Evolutionary conservation across 2,888 invertebrate genomes (phyloP).

Genomic region (Dynastes hyllus): DNA sequence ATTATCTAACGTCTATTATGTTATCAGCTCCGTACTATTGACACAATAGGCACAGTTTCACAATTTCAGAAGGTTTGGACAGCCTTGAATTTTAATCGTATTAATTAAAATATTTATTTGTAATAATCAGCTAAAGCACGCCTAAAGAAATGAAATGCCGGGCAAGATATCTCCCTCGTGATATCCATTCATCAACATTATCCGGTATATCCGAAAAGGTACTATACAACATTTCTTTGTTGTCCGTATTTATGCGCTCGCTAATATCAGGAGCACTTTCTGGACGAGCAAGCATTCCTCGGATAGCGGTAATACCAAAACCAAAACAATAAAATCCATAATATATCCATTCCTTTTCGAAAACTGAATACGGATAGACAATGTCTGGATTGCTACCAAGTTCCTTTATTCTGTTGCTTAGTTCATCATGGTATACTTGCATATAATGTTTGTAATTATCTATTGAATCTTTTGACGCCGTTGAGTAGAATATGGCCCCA

Average conservation of each 20-base stretch:
- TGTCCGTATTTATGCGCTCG: background rate
- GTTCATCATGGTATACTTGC: constrained; percentile 14
- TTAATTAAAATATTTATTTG: no score
- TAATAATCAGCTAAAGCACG: background rate
- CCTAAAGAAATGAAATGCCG: constrained; percentile 10
- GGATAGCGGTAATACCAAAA: background rate
- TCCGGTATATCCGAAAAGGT: background rate
- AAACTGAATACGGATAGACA: constrained; percentile 14
- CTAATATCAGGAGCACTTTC: background rate
- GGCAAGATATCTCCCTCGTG: background rate
- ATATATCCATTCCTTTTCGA: constrained; percentile 25
- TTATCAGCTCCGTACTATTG: no score
- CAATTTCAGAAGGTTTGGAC: no score
- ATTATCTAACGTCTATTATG: no score
- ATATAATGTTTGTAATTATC: constrained; percentile 24
- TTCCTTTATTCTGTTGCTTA: constrained; percentile 18
- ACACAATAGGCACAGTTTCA: no score
- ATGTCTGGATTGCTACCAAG: constrained; percentile 25
- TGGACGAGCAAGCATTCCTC: background rate
- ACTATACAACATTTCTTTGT: background rate
- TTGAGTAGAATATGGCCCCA: constrained; percentile 3
- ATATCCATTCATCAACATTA: constrained; percentile 14
- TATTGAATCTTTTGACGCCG: background rate
- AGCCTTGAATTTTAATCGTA: no score
- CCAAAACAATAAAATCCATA: constrained; percentile 6